Base-by-base conservation (phyloP, 1,140 invertebrate genomes). In the Leptopilina boulardi region DNA sequence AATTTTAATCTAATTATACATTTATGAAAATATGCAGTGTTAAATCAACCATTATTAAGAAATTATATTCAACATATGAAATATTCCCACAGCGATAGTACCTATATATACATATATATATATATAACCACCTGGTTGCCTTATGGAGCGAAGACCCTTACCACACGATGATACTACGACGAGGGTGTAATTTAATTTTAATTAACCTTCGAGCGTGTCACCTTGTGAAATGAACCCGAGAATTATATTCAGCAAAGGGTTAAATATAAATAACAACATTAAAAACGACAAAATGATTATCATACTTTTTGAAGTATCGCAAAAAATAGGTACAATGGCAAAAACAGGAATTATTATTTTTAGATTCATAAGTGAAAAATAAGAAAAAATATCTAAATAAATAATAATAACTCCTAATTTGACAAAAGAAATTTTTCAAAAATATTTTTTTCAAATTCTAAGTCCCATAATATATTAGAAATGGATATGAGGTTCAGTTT, bases 21-120 rank as follows among this genome's bases (percentile, higher is more conserved):
- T n/a, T n/a, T n/a, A 23, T 66, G 26, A 66, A 66, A 66, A 66
- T 56, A 30, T 34, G 26, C 34, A 6, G 26, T 30, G 59, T 5
- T n/a, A 66, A 66, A 4, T 15, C 5, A 18, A 10, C 23, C 21
- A 15, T 30, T 66, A 66, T 66, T 30, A 1, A 78, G 70, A 76
- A 84, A 83, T 82, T 74, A 75, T 76, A 75, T 77, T 84, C 77
- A 71, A 74, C 82, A 84, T 82, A 84, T 80, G 74, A 79, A 71
- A 78, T 66, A 78, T 89, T 90, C 88, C 86, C 87, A 89, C 84
- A 88, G 82, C 80, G 86, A 89, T 89, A 89, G 77, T 80, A 78
- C 77, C 74, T 38, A 38, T 38, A 38, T 6, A 38, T 30, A n/a
- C n/a, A n/a, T n/a, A 30, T 30, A 30, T 30, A 30, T 30, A 30